Percentiles rank a stretch among this genome's conserved stretches.
These are phyloP conservation scores for Stictonetta naevosa DNA, from an alignment of 2,113 vertebrate species.

Conservation along the genomic window DNA sequence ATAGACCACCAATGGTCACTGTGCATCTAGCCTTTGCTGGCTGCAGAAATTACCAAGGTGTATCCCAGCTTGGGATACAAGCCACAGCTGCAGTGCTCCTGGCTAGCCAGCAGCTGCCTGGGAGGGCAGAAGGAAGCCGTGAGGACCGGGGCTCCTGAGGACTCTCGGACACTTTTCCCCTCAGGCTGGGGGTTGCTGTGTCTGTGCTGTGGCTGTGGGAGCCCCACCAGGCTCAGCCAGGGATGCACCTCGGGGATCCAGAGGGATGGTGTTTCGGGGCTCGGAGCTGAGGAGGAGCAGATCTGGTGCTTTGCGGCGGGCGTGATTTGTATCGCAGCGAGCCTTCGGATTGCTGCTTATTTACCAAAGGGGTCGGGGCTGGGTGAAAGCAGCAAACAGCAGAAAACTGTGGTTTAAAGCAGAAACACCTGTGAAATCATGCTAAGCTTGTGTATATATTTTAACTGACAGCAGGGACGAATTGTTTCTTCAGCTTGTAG, in stretches of 20 bases:
- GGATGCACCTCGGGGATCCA: background rate
- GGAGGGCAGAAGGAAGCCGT: background rate
- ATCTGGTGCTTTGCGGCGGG: background rate
- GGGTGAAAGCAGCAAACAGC: constrained; percentile 48
- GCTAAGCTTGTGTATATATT: constrained; percentile 28
- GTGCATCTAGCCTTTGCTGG: background rate
- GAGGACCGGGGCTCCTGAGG: background rate
- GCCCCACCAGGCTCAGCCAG: no score
- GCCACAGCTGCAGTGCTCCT: background rate
- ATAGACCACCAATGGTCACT: background rate
- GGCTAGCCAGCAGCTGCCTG: background rate
- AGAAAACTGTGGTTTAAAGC: constrained; percentile 69
- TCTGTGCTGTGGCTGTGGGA: no score
- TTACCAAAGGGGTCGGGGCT: background rate
- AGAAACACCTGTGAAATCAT: constrained; percentile 63
- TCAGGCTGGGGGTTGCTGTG: background rate
- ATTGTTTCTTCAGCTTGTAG: constrained; percentile 20
- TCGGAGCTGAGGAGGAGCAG: background rate
- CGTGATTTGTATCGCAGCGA: constrained; percentile 9
- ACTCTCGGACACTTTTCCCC: background rate
- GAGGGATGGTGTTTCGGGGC: background rate
- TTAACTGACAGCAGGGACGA: constrained; percentile 40
- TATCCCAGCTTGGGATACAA: background rate
- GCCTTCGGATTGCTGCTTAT: constrained; percentile 29
- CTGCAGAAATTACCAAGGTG: background rate